Evolutionary conservation across 2,113 vertebrate genomes (phyloP), one percentile per base, ranked within the genome.

Genomic region (Cromileptes altivelis): DNA sequence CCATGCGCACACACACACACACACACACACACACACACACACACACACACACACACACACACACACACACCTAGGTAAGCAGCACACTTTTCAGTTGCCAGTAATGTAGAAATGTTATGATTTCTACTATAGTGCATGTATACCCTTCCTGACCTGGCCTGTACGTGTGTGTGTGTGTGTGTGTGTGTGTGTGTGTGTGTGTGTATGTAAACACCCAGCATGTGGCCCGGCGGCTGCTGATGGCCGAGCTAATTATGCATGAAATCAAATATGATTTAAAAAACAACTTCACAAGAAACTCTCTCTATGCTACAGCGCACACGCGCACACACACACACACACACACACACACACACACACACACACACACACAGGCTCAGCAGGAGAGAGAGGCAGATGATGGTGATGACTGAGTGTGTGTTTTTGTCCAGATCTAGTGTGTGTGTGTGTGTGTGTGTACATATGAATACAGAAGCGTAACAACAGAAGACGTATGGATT

Each of bases 231-330:
- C 62, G 57, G 75, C 82, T 88, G 81, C 90, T 93, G 92, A 93
- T 92, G 92, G 92, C 86, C 91, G 82, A 92, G 91, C 91, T 94
- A 94, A 95, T 95, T 95, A 94, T 88, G 94, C 95, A 95, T 95
- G 95, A 95, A 95, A 94, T 94, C 94, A 94, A 95, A 95, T 94
- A 92, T 94, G 91, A 94, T 94, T 94, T 93, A 89, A 89, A 83
- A 89, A 93, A 84, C 82, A 91, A 82, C 86, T 90, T 93, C 84
- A 88, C 90, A 91, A 82, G 63, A 88, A 82, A 80, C 76, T 81
- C 40, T 75, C 45, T 42, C 75, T 30, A 19, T 37, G 62, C 58
- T 78, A 53, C 19, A 15, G 30, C 50, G 65, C 67, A 61, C 49
- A 56, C 63, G 64, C 37, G 65, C 53, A 87, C 70, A 80, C 67